Evolutionary conservation across 2,888 invertebrate genomes (phyloP).

Genomic region (Dendrolimus pini): DNA sequence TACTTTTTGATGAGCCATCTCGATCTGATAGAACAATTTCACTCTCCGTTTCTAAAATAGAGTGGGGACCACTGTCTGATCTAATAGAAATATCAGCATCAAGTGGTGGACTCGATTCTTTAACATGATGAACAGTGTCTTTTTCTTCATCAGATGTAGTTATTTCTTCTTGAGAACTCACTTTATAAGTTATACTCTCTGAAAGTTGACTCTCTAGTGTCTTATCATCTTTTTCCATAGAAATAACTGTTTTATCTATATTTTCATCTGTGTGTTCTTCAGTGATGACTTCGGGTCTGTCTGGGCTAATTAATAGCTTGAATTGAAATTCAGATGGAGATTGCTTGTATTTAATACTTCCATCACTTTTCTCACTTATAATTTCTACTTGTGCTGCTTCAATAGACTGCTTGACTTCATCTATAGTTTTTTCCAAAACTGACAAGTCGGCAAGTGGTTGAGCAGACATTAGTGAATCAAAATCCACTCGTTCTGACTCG

Average conservation of each 20-base stretch:
- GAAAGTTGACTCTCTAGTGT: slow-evolving; percentile 51
- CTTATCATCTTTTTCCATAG: slow-evolving; percentile 37
- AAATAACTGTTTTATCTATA: slow-evolving; percentile 27
- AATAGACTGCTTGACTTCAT: slow-evolving; percentile 83
- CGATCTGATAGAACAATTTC: slow-evolving; percentile 59
- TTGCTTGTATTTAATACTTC: slow-evolving; percentile 81
- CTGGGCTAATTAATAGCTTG: slow-evolving; percentile 75
- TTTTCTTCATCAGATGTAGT: slow-evolving; percentile 76
- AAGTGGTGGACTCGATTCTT: slow-evolving; percentile 59
- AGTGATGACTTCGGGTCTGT: slow-evolving; percentile 75
- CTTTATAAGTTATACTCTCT: slow-evolving; percentile 55
- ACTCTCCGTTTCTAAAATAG: slow-evolving; percentile 69
- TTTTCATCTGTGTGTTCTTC: slow-evolving; percentile 72
- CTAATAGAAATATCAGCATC: slow-evolving; percentile 59
- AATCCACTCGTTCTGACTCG: slow-evolving; percentile 68
- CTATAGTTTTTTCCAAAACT: slow-evolving; percentile 81
- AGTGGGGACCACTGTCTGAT: slow-evolving; percentile 71
- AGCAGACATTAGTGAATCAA: slow-evolving; percentile 68
- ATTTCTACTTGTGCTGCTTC: slow-evolving; percentile 83
- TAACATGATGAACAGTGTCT: slow-evolving; percentile 51
- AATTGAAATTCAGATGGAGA: slow-evolving; percentile 86
- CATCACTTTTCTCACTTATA: slow-evolving; percentile 79
- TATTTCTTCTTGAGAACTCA: slow-evolving; percentile 59
- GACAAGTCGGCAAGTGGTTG: slow-evolving; percentile 71
- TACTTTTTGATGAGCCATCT: slow-evolving; percentile 64